Evolutionary conservation across 1,140 invertebrate species (phyloP).

Genomic region (Drepana arcuata): DNA sequence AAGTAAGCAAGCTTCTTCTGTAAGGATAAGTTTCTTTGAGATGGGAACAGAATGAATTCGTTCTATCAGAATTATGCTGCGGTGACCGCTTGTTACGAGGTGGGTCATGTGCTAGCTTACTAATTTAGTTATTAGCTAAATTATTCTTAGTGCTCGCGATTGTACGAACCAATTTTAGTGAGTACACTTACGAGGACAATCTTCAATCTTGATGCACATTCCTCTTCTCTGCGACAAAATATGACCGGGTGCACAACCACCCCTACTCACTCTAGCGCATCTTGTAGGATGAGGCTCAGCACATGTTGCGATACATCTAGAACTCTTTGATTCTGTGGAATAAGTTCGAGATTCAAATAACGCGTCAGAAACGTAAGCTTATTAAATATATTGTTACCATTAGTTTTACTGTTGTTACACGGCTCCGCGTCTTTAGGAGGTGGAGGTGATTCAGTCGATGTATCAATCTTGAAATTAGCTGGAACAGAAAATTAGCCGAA

Average conservation of each 20-base stretch:
- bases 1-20: too few relatives aligned
- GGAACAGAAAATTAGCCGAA: constrained; percentile 2
- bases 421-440: too few relatives aligned
- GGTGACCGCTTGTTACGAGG: too few relatives aligned
- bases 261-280: constrained; percentile 12
- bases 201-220: constrained; percentile 18
- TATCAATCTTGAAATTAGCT: neutral
- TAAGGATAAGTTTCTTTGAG: too few relatives aligned
- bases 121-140: too few relatives aligned
- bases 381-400: too few relatives aligned
- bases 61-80: too few relatives aligned
- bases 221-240: constrained; percentile 18
- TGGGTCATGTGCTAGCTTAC: too few relatives aligned
- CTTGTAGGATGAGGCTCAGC: constrained; percentile 14
- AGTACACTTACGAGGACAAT: constrained; percentile 20
- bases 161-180: too few relatives aligned
- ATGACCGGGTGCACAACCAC: constrained; percentile 16
- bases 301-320: constrained; percentile 5
- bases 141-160: too few relatives aligned
- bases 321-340: neutral
- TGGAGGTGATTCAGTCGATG: neutral
- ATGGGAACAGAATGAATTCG: too few relatives aligned
- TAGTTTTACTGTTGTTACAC: too few relatives aligned
- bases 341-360: neutral
- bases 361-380: neutral